phyloP scores from a whole-genome alignment of 2,113 vertebrate species.

The Ceuthmochares aereus region DNA sequence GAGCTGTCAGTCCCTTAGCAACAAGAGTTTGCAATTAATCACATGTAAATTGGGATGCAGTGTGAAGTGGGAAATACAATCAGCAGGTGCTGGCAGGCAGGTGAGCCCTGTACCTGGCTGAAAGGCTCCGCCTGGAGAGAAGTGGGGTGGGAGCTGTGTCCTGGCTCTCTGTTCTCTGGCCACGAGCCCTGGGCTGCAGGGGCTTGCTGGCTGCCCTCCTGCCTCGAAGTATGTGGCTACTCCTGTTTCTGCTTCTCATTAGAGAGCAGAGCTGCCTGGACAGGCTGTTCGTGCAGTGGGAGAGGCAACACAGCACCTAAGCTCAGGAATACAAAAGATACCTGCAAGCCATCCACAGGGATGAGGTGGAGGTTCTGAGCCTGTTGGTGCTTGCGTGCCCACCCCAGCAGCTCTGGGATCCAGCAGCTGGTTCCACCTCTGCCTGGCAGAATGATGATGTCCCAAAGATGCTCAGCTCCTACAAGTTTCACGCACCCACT shows the following conservation, averaged over 20 bases:
- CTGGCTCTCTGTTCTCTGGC: background rate
- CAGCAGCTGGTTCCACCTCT: background rate
- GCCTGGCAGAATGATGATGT: background rate
- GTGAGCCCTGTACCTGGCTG: background rate
- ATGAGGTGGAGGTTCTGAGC: background rate
- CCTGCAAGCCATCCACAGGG: background rate
- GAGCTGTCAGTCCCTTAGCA: background rate
- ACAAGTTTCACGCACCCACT: no score
- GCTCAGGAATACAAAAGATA: background rate
- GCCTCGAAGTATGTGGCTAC: rapidly evolving
- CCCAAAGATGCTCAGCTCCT: background rate
- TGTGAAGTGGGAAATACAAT: background rate
- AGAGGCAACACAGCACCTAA: background rate
- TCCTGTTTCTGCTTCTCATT: background rate
- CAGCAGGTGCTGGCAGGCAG: background rate
- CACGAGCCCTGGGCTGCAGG: background rate
- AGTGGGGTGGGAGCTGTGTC: background rate
- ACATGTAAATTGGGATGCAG: background rate
- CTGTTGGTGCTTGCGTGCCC: background rate
- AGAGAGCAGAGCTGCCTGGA: background rate
- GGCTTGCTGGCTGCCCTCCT: background rate
- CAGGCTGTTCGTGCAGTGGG: no score
- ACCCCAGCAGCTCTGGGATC: background rate
- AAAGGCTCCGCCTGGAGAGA: background rate
- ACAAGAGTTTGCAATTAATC: background rate